Base-by-base conservation (phyloP, 37 sponge, comb jelly and placozoan species). In the Sycon ciliatum region DNA sequence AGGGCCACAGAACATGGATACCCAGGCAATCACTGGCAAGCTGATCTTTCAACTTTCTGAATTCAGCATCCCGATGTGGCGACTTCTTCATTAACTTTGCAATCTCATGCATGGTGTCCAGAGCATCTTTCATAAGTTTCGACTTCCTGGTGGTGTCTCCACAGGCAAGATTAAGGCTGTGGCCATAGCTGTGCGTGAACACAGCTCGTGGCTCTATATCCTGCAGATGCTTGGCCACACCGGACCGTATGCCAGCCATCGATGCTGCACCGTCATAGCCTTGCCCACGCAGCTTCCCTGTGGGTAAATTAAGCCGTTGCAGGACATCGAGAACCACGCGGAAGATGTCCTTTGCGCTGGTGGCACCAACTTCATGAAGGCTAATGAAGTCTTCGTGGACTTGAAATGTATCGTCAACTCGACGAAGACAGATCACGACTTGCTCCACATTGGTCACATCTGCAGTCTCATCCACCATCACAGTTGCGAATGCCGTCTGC, bases 381-480 rank as follows among this genome's bases (percentile, higher is more conserved):
- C 76, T 71, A 56, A 81, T 38, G 66, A 75, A 75, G 31, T 67
- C 65, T 69, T 81, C 76, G 38, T 75, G 69, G 22, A 34, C 71
- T 60, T 76, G 71, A 36, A 81, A 57, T 4, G 56, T 24, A 22
- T 67, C 65, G 63, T 40, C 57, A 23, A 83, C 84, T 74, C 74
- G 77, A 23, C 71, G 40, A 40, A 82, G n/a, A 32, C 84, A 78
- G 33, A 83, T 33, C 22, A 84, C 84, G 58, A 73, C 71, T 36
- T 84, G 79, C 61, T 84, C 84, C 37, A 11, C 22, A 38, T 85
- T 85, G 23, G 80, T 38, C 53, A 78, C 76, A 66, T 85, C 86
- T 0, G 86, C 58, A 53, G 81, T 80, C 63, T 85, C 81, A 80
- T 85, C 86, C 7, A 76, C 40, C 81, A 85, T 85, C 3, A 85